These are phyloP conservation scores for Nudaria mundana DNA, from an alignment of 2,888 invertebrate species.

Conservation along the genomic window DNA sequence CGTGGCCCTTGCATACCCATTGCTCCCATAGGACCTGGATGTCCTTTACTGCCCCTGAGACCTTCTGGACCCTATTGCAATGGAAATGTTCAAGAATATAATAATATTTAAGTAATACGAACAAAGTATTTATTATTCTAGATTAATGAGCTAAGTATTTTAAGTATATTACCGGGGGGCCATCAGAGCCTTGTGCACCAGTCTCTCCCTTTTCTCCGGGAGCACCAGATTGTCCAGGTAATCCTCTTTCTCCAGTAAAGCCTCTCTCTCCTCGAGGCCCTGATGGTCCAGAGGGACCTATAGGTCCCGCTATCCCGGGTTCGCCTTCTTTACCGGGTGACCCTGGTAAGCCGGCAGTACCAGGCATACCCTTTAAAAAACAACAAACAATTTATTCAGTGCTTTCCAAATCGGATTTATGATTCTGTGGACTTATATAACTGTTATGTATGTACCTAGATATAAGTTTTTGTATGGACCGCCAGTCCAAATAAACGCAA, in stretches of 20 bases:
- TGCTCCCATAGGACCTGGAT: conserved; percentile 85
- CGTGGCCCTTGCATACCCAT: conserved; percentile 86
- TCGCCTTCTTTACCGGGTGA: conserved; percentile 91
- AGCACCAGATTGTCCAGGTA: conserved; percentile 84
- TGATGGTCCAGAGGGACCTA: conserved; percentile 81
- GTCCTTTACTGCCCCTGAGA: conserved; percentile 85
- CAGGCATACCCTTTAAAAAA: conserved; percentile 84
- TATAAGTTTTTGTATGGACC: too few relatives aligned
- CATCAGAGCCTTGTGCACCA: conserved; percentile 86
- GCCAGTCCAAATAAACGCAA: too few relatives aligned
- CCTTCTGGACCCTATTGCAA: conserved; percentile 83
- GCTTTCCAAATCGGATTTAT: too few relatives aligned
- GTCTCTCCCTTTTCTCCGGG: conserved; percentile 84
- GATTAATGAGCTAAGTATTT: too few relatives aligned
- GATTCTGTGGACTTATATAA: too few relatives aligned
- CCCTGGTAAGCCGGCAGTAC: conserved; percentile 87
- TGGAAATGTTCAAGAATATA: neutral
- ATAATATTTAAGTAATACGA: neutral
- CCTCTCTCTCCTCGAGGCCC: conserved; percentile 86
- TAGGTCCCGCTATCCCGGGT: conserved; percentile 84
- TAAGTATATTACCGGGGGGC: conserved; percentile 79
- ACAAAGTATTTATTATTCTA: too few relatives aligned
- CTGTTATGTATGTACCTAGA: too few relatives aligned
- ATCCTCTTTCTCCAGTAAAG: conserved; percentile 88
- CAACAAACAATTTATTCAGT: neutral